Conservation (phyloP, 2,113 vertebrate species). For the Nothobranchius kuhntae region DNA sequence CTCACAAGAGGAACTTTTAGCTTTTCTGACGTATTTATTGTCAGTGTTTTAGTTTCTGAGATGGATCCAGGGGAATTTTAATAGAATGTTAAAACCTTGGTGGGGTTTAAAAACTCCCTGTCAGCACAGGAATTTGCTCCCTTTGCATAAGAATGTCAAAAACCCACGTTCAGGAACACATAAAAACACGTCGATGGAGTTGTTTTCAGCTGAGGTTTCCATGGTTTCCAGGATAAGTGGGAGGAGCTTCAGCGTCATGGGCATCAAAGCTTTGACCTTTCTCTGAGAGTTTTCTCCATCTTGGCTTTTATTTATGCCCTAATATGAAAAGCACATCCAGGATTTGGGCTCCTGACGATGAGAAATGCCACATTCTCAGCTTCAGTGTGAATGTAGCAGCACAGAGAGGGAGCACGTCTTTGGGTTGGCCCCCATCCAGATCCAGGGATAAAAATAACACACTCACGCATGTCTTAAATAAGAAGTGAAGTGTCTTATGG, state of each 20-base stretch:
- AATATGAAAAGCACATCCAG: not conserved
- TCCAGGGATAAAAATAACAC: slow-evolving; percentile 33
- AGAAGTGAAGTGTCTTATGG: slow-evolving; percentile 14
- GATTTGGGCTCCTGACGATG: slow-evolving; percentile 2
- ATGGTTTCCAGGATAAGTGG: not conserved
- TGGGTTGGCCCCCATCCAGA: slow-evolving; percentile 20
- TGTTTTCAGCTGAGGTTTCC: slow-evolving; percentile 10
- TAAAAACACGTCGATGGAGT: not conserved
- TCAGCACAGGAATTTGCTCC: too few relatives aligned
- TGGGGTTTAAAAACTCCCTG: too few relatives aligned
- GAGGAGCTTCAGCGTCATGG: not conserved
- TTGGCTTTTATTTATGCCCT: not conserved
- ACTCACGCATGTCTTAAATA: slow-evolving; percentile 6
- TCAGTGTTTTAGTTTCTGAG: too few relatives aligned
- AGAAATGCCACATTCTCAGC: slow-evolving; percentile 13
- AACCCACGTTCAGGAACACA: slow-evolving; percentile 1
- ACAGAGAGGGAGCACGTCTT: not conserved
- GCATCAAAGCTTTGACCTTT: slow-evolving; percentile 14
- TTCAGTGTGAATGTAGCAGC: slow-evolving; percentile 3
- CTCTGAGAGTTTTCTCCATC: not conserved
- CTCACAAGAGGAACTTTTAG: too few relatives aligned
- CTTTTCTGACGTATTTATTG: too few relatives aligned
- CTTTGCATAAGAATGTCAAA: not conserved
- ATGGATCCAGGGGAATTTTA: too few relatives aligned
- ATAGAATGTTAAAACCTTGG: too few relatives aligned